These are phyloP conservation scores for Berghia stephanieae DNA, from an alignment of 1,140 invertebrate genomes.

Conservation along the genomic window DNA sequence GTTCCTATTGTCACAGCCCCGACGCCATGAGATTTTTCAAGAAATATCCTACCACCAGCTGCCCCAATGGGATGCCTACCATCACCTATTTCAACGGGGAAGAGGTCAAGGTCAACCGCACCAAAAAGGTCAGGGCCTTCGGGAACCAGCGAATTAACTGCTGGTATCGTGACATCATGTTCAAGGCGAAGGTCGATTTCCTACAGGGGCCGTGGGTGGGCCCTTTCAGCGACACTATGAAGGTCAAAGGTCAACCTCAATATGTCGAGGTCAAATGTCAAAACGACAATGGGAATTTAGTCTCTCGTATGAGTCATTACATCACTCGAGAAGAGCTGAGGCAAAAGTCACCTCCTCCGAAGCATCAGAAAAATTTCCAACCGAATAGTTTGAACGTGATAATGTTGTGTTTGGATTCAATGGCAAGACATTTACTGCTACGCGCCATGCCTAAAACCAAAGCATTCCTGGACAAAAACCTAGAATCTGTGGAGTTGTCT, in stretches of 20 bases:
- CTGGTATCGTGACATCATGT: background rate
- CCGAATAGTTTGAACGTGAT: conserved; percentile 3
- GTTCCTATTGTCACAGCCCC: too few species aligned
- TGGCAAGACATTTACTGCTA: background rate
- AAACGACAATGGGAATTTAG: background rate
- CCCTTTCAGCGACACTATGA: background rate
- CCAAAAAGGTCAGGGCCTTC: background rate
- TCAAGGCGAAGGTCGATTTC: background rate
- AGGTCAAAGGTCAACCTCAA: background rate
- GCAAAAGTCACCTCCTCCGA: background rate
- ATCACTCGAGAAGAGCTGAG: background rate
- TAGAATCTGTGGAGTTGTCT: background rate
- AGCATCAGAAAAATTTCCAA: background rate
- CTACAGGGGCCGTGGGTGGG: background rate
- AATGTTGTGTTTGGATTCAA: conserved; percentile 18
- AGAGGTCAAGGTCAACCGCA: background rate
- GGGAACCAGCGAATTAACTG: background rate
- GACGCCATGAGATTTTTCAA: background rate
- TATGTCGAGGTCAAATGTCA: conserved; percentile 7
- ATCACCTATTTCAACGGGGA: background rate
- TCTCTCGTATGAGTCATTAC: background rate
- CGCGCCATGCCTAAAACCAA: conserved; percentile 14
- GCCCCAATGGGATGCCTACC: background rate
- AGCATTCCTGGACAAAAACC: background rate
- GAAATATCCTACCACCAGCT: background rate